Evolutionary conservation across 2,797 vertebrate genomes (phyloP).

Genomic region (Loris lydekkerianus): DNA sequence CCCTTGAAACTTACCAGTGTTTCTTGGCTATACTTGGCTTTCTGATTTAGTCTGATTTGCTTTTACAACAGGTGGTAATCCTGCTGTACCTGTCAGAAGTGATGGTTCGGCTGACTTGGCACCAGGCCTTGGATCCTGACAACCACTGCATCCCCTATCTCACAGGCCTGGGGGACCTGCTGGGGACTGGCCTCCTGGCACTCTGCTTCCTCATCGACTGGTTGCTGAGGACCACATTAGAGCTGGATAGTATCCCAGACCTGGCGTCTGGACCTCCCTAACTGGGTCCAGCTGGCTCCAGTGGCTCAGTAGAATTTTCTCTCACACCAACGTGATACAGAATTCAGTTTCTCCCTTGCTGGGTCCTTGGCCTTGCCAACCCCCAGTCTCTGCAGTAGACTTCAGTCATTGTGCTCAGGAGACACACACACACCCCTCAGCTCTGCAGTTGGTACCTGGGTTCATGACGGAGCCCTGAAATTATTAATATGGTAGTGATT

Average conservation of each 20-base stretch:
- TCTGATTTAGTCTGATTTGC: constrained; percentile 18
- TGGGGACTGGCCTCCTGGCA: constrained; percentile 96
- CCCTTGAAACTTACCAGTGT: neutral
- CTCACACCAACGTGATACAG: rapidly evolving
- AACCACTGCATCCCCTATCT: constrained; percentile 99
- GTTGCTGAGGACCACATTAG: neutral
- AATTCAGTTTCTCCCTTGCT: neutral
- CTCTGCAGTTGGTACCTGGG: neutral
- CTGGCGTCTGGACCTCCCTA: constrained; percentile 32
- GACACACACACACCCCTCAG: neutral
- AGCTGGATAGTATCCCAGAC: neutral
- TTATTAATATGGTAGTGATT: neutral
- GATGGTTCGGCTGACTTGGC: constrained; percentile 95
- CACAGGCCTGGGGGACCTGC: constrained; percentile 96
- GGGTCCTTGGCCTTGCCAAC: neutral
- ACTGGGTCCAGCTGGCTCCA: neutral
- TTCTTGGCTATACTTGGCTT: neutral
- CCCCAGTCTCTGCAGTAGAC: neutral
- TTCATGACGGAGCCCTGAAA: neutral
- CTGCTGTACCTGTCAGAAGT: constrained; percentile 95
- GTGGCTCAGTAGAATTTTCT: neutral
- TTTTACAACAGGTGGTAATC: constrained; percentile 91
- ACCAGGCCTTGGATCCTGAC: constrained; percentile 94
- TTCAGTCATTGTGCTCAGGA: neutral
- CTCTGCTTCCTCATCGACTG: constrained; percentile 72